Base-by-base conservation (phyloP, 2,888 invertebrate genomes). In the Phlogophora meticulosa region DNA sequence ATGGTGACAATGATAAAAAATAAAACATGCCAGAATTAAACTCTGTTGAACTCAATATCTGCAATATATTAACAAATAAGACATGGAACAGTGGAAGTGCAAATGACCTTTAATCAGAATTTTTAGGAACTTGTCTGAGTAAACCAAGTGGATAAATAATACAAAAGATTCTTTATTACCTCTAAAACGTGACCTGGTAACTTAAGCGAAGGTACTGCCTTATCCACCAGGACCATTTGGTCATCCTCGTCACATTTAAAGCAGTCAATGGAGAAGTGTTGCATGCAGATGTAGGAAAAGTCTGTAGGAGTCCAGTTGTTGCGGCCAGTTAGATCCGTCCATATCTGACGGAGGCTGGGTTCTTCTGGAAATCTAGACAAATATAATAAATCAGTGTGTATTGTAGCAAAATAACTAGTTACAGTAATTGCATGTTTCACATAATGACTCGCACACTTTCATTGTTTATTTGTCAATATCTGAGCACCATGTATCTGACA, bases 301-400 rank as follows among this genome's bases (percentile, higher is more conserved):
- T 95, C 95, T 0, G 94, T 95, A 0, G 95, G 94, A 0, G 94
- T 94, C 95, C 95, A 95, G 78, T 92, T 94, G 74, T 92, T 93
- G 34, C 95, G 91, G 2, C 95, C 95, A 0, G 95, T 95, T 4
- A 95, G 87, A 78, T 94, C 93, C 2, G 94, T 91, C 95, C 95
- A 95, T 79, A 95, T 93, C 80, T 94, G 94, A 59, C 91, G 86
- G 3, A 91, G 88, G 13, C 87, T 87, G 1, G 88, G 71, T 42
- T 95, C 95, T 83, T 95, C 95, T 0, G 95, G 95, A 76, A 95
- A 95, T 74, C 95, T 95, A 79, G 1, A 78, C 65, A 57, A 10
- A 45, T n/a, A n/a, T n/a, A n/a, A n/a, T n/a, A n/a, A n/a, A n/a
- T n/a, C n/a, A n/a, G n/a, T n/a, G n/a, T n/a, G n/a, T n/a, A n/a